Evolutionary conservation across 2,888 invertebrate genomes (phyloP).

Genomic region (Drosophila multiciliata): DNA sequence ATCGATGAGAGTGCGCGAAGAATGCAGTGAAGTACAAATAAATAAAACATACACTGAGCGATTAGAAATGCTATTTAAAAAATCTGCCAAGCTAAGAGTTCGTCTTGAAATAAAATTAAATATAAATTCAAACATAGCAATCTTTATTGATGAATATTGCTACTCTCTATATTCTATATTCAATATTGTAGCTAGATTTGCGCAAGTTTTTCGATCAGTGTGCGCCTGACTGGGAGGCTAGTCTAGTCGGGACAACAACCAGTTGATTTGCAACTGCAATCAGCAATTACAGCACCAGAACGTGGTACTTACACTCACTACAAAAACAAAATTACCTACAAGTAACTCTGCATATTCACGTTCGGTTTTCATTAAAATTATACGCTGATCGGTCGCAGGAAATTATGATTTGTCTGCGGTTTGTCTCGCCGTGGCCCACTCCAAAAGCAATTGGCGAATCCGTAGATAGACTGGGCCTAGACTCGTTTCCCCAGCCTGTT

Average conservation of each 20-base stretch:
- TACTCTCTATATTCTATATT: neutral
- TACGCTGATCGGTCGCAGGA: constrained; percentile 54
- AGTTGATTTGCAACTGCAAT: constrained; percentile 38
- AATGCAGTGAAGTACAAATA: constrained; percentile 52
- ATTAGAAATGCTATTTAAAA: neutral
- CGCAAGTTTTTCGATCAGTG: constrained; percentile 21
- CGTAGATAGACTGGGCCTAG: neutral
- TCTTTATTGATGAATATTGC: neutral
- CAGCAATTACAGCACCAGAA: constrained; percentile 45
- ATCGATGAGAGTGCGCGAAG: constrained; percentile 60
- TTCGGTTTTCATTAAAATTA: constrained; percentile 60
- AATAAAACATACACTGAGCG: constrained; percentile 34
- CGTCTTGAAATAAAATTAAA: neutral
- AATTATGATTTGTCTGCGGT: constrained; percentile 72
- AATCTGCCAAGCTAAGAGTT: neutral
- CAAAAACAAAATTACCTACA: neutral
- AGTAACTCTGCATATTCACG: constrained; percentile 23
- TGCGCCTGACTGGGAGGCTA: constrained; percentile 9
- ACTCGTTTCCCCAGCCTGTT: constrained; percentile 39
- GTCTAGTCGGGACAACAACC: constrained; percentile 18
- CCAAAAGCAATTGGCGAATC: constrained; percentile 17
- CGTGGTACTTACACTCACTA: neutral
- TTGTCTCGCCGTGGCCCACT: constrained; percentile 48
- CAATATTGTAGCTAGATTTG: neutral
- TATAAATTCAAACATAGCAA: neutral